Percentiles rank a stretch among this genome's conserved stretches.
These are phyloP conservation scores for Xylophagus ater DNA, from an alignment of 2,888 invertebrate genomes.

Conservation along the genomic window DNA sequence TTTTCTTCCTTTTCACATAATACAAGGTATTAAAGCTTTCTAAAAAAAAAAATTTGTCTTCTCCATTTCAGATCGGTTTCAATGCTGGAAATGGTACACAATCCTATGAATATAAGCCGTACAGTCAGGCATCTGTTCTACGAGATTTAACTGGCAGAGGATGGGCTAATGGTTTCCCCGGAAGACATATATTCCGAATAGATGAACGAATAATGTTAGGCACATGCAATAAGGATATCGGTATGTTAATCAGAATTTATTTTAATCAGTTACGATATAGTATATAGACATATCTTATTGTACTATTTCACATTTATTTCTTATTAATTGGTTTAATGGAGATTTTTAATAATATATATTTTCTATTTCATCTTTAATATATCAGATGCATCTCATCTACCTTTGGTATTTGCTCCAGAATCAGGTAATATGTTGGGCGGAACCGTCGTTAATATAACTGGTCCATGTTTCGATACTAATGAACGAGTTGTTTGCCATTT, in stretches of 20 bases:
- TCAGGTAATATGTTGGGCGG: constrained; percentile 97
- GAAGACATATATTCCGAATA: constrained; percentile 87
- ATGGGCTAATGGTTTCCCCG: constrained; percentile 77
- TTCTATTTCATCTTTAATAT: background rate
- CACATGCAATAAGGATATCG: constrained; percentile 83
- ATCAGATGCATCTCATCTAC: constrained; percentile 67
- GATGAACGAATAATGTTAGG: constrained; percentile 91
- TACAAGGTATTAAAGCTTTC: too few species aligned
- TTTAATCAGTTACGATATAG: background rate
- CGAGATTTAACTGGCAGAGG: constrained; percentile 75
- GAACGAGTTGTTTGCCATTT: constrained; percentile 75
- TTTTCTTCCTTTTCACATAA: too few species aligned
- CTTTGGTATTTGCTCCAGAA: constrained; percentile 82
- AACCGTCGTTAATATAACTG: constrained; percentile 90
- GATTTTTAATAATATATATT: background rate
- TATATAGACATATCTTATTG: background rate
- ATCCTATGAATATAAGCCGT: constrained; percentile 78
- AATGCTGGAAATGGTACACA: constrained; percentile 93
- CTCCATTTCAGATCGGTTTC: constrained; percentile 69
- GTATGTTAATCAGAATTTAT: constrained; percentile 38
- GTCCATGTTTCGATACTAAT: constrained; percentile 75
- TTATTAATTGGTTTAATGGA: background rate
- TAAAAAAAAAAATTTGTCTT: too few species aligned
- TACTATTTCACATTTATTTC: background rate
- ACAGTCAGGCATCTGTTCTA: constrained; percentile 76